Conservation (phyloP, 30 jellyfish, hydroid and myxozoan genomes). For the Pelagia noctiluca region DNA sequence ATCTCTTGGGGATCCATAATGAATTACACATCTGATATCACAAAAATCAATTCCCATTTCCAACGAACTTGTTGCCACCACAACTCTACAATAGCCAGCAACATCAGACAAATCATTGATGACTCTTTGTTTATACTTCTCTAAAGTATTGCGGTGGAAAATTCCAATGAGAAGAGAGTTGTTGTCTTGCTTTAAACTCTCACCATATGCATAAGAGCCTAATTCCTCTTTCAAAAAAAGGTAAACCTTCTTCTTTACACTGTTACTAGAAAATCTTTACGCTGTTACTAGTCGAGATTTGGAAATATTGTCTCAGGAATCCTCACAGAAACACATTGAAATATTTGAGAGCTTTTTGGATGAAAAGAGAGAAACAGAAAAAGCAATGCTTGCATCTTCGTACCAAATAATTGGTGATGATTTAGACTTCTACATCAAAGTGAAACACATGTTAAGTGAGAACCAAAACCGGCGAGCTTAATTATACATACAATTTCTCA, state of each 20-base stretch:
- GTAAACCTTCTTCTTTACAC: no score
- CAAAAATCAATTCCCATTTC: conserved; percentile 19
- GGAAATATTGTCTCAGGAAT: neutral
- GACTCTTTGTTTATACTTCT: conserved; percentile 25
- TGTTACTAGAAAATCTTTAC: neutral
- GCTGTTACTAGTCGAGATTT: neutral
- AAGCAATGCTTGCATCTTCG: conserved; percentile 1
- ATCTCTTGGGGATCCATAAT: conserved; percentile 39
- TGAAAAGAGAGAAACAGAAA: conserved; percentile 14
- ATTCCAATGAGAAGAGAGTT: conserved; percentile 31
- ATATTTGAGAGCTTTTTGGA: conserved; percentile 10
- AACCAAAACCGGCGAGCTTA: conserved; percentile 26
- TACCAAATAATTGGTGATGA: conserved; percentile 42
- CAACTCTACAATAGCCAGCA: conserved; percentile 34
- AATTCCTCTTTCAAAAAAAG: conserved; percentile 7
- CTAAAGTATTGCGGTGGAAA: conserved; percentile 9
- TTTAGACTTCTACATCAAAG: conserved; percentile 29
- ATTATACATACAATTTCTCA: neutral
- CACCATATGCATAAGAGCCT: conserved; percentile 3
- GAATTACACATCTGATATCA: conserved; percentile 12
- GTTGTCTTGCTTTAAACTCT: neutral
- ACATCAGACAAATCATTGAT: conserved; percentile 3
- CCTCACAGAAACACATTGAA: neutral
- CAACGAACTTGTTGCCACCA: conserved; percentile 23
- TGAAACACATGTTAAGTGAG: conserved; percentile 46